phyloP scores from a whole-genome alignment of 2,797 vertebrate species.

The Phalanger gymnotis region DNA sequence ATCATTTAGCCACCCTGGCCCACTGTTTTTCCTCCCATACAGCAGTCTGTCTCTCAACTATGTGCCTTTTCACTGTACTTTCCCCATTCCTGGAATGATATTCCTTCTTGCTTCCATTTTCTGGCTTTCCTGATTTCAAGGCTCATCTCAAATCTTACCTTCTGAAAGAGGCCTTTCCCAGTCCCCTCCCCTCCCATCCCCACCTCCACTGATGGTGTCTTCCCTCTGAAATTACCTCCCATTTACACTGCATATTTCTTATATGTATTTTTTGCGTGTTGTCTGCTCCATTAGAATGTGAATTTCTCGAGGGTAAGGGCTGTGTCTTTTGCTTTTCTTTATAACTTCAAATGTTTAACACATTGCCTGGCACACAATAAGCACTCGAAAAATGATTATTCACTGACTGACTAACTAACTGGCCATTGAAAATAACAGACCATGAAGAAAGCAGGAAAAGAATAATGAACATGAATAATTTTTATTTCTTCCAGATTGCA shows the following conservation, averaged over 20 bases:
- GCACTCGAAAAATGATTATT: neutral
- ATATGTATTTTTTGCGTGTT: neutral
- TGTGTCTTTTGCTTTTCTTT: neutral
- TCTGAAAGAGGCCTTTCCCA: neutral
- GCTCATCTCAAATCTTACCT: neutral
- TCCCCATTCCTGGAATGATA: neutral
- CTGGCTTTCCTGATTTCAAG: neutral
- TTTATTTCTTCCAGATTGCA: neutral
- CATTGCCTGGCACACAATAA: neutral
- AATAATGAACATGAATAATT: neutral
- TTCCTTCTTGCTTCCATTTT: neutral
- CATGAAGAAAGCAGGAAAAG: neutral
- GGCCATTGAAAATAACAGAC: neutral
- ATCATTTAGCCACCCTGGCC: neutral
- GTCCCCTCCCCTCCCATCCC: rapidly evolving
- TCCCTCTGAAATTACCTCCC: neutral
- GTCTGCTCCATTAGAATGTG: neutral
- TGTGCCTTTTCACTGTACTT: neutral
- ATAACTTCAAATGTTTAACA: neutral
- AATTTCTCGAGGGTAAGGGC: neutral
- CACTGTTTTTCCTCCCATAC: neutral
- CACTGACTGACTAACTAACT: neutral
- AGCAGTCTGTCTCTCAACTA: neutral
- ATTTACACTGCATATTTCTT: neutral
- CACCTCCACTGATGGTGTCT: neutral